A percentile compares a stretch with the other conserved stretches of the same genome.
phyloP scores from a whole-genome alignment of 2,113 vertebrate species.

The Gopherus flavomarginatus region DNA sequence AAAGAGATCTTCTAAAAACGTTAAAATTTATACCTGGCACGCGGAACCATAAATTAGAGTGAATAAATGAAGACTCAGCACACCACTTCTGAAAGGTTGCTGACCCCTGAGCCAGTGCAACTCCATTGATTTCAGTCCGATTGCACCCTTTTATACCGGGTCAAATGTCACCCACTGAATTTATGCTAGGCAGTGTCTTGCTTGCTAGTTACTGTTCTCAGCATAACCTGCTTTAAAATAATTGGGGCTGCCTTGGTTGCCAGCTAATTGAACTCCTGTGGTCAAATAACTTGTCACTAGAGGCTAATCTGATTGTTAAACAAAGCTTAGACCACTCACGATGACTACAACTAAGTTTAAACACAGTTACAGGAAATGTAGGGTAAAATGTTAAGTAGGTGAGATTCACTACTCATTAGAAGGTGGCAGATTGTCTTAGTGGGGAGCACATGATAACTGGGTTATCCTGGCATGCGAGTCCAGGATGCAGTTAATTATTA shows the following conservation, averaged over 20 bases:
- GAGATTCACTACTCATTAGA: constrained; percentile 35
- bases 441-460: background rate
- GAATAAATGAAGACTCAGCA: no score
- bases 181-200: background rate
- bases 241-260: background rate
- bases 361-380: background rate
- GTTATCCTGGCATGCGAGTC: background rate
- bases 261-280: background rate
- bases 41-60: no score
- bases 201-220: background rate
- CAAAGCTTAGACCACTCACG: background rate
- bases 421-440: background rate
- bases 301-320: background rate
- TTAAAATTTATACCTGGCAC: no score
- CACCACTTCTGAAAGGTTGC: no score
- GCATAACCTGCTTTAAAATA: background rate
- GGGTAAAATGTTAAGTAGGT: constrained; percentile 15
- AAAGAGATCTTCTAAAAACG: no score
- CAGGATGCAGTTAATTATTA: constrained; percentile 35
- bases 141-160: background rate
- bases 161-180: constrained; percentile 1
- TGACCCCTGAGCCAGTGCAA: background rate
- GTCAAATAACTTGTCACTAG: background rate
- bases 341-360: background rate
- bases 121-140: constrained; percentile 2